A percentile compares a stretch with the other conserved stretches of the same genome.
These are phyloP conservation scores for Scotopteryx bipunctaria DNA, from an alignment of 2,888 invertebrate genomes.

Conservation along the genomic window DNA sequence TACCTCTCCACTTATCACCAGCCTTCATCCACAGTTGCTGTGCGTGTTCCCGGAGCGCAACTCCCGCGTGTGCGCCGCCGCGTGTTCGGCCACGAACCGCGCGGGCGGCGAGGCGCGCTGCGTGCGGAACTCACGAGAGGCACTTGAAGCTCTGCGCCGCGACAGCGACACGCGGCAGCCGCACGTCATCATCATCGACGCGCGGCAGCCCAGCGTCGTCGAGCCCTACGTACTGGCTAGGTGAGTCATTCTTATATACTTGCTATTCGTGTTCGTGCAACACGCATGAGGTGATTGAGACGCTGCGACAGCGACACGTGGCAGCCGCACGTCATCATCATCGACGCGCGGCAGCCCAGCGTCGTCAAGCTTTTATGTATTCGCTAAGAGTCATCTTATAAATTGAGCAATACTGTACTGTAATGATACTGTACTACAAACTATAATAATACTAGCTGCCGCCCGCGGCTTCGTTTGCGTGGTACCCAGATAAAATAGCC, in stretches of 20 bases:
- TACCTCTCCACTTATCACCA: too few relatives aligned
- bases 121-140: slow-evolving; percentile 81
- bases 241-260: too few relatives aligned
- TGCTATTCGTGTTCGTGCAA: too few relatives aligned
- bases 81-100: slow-evolving; percentile 84
- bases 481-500: too few relatives aligned
- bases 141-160: slow-evolving; percentile 77
- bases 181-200: slow-evolving; percentile 86
- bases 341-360: slow-evolving; percentile 83
- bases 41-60: slow-evolving; percentile 87
- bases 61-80: slow-evolving; percentile 86
- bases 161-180: slow-evolving; percentile 80
- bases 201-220: slow-evolving; percentile 81
- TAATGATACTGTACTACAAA: too few relatives aligned
- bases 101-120: slow-evolving; percentile 84
- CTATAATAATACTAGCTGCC: too few relatives aligned
- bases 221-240: slow-evolving; percentile 86
- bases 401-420: too few relatives aligned
- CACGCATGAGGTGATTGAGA: slow-evolving; percentile 82
- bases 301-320: slow-evolving; percentile 77
- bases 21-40: slow-evolving; percentile 86
- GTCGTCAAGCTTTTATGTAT: slow-evolving; percentile 84
- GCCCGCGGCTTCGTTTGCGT: too few relatives aligned
- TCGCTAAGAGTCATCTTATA: too few relatives aligned
- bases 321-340: slow-evolving; percentile 85